Evolutionary conservation across 2,797 vertebrate species (phyloP).

Genomic region (Poecile montanus): DNA sequence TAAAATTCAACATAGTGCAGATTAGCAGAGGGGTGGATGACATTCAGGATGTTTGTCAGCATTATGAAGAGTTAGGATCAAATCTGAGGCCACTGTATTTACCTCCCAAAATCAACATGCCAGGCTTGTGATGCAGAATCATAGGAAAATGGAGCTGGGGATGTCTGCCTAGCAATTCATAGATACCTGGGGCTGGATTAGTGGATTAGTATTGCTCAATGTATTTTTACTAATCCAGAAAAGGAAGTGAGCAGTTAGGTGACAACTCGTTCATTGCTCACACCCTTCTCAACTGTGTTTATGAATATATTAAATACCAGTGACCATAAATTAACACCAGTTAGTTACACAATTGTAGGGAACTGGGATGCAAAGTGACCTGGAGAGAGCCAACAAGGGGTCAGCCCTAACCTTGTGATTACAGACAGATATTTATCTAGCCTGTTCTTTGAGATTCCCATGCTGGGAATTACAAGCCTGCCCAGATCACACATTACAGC

Average conservation of each 20-base stretch:
- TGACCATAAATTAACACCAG: background rate
- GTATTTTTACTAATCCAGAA: slow-evolving; percentile 46
- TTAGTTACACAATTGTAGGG: background rate
- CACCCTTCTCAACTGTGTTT: slow-evolving; percentile 8
- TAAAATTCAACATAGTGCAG: background rate
- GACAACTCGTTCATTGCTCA: slow-evolving; percentile 20
- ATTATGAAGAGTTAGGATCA: background rate
- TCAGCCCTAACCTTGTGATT: background rate
- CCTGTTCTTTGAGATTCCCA: background rate
- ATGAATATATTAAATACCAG: slow-evolving; percentile 20
- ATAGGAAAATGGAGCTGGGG: background rate
- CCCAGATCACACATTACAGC: background rate
- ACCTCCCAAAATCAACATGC: background rate
- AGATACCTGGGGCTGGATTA: background rate
- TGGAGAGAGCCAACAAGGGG: background rate
- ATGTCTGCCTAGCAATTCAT: background rate
- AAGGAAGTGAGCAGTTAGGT: slow-evolving; percentile 50
- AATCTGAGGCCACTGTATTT: background rate
- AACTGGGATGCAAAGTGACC: background rate
- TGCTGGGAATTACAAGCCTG: background rate
- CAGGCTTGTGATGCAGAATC: background rate
- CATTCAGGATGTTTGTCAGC: background rate
- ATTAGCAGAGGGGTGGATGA: background rate
- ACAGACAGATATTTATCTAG: background rate
- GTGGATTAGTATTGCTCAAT: slow-evolving; percentile 38